Evolutionary conservation across 2,888 invertebrate genomes (phyloP), one percentile per base, ranked within the genome.

Genomic region (Thera obeliscata): DNA sequence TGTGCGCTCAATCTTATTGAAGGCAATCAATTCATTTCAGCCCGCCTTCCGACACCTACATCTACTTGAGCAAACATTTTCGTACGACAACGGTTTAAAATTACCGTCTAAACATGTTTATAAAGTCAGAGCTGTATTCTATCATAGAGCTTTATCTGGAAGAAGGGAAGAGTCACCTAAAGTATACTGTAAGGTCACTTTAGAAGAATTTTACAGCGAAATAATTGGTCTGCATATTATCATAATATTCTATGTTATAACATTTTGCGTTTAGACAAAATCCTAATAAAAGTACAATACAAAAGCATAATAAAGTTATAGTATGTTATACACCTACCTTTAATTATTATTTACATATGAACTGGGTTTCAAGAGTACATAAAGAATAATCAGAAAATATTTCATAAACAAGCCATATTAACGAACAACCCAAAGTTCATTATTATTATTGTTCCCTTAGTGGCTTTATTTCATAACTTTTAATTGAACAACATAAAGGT

Each of bases 1-100:
- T 88, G 84, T 78, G 76, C 84, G 82, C 84, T 88, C 86, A 82
- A 87, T 87, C 87, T 87, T 85, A 85, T 78, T 80, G 76, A 73
- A 78, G 77, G 74, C 83, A 81, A 86, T 85, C 86, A 84, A 85
- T 87, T 90, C 84, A 86, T 86, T 86, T 87, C 84, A 82, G 81
- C 82, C 81, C 80, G 78, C 82, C 84, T 85, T 83, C 86, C 87
- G 89, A 80, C 82, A 76, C 85, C 78, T 81, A 68, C 63, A 75
- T 84, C 78, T 81, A 66, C 67, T 66, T 66, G 43, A 57, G 57
- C 54, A 69, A 66, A 69, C 63, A 69, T 69, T 65, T 61, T 66
- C 63, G 50, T 56, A 57, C 65, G 63, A 50, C 48, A 5, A 33
- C 54, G 60, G 54, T 57, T 64, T 64, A 41, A 54, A 57, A 54